phyloP scores from a whole-genome alignment of 2,888 invertebrate genomes.

The Baccha elongata region DNA sequence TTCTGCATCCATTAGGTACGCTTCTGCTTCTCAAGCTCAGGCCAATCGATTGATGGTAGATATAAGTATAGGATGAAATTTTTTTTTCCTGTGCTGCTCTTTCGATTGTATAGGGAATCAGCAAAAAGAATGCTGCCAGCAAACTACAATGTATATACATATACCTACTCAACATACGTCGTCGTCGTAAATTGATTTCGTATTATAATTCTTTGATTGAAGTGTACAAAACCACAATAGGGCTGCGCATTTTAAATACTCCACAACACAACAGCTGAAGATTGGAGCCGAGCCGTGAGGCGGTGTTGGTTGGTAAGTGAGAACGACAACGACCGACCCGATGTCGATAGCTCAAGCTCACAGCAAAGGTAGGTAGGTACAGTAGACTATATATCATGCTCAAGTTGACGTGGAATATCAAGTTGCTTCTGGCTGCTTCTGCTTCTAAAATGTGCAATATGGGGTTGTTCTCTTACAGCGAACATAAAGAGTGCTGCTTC shows the following conservation, averaged over 20 bases:
- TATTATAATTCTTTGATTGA: conserved; percentile 73
- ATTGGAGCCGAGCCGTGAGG: not conserved
- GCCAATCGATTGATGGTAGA: conserved; percentile 60
- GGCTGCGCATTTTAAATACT: conserved; percentile 70
- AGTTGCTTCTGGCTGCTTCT: conserved; percentile 57
- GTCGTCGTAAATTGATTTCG: conserved; percentile 72
- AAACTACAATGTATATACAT: conserved; percentile 6
- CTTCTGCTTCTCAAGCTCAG: conserved; percentile 38
- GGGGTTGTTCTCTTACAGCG: conserved; percentile 45
- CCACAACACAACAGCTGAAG: conserved; percentile 26
- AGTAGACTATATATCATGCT: conserved; percentile 27
- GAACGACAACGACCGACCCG: conserved; percentile 10
- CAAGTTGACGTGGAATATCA: conserved; percentile 56
- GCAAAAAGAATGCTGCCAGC: conserved; percentile 51
- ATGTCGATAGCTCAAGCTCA: conserved; percentile 13
- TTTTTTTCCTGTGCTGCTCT: conserved; percentile 14
- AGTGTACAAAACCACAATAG: conserved; percentile 70
- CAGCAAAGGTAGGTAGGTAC: conserved; percentile 33
- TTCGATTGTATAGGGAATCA: conserved; percentile 32
- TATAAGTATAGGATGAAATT: conserved; percentile 12
- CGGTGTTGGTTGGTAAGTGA: conserved; percentile 13
- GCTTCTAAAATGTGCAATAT: conserved; percentile 71
- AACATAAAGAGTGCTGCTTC: conserved; percentile 54
- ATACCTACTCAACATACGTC: conserved; percentile 57
- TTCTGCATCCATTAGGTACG: conserved; percentile 56